These are phyloP conservation scores for Kryptolebias marmoratus DNA, from an alignment of 2,113 vertebrate species.

Conservation along the genomic window DNA sequence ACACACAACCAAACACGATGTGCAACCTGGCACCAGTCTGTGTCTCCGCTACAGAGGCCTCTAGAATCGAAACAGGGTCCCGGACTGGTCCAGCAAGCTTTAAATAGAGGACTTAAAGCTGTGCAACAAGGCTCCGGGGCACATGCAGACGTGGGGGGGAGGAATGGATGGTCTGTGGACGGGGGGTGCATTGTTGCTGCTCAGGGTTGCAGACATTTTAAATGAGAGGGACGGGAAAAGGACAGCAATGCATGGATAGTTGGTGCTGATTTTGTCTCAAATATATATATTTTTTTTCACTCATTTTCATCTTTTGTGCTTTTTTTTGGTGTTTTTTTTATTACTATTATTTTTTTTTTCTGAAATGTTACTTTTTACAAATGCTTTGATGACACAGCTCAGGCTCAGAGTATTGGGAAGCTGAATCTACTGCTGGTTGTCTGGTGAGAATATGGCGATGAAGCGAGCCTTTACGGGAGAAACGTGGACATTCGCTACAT, in stretches of 20 bases:
- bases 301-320: constrained; percentile 55
- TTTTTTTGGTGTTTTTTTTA: constrained; percentile 47
- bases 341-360: constrained; percentile 13
- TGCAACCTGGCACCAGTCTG: constrained; percentile 17
- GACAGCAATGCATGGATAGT: constrained; percentile 74
- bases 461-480: constrained; percentile 66
- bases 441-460: constrained; percentile 70
- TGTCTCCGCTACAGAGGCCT: constrained; percentile 50
- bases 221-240: constrained; percentile 50
- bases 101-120: constrained; percentile 78
- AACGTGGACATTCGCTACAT: constrained; percentile 60
- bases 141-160: constrained; percentile 80
- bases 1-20: constrained; percentile 5
- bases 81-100: constrained; percentile 77
- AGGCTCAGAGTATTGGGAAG: constrained; percentile 73
- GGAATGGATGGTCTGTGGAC: constrained; percentile 32
- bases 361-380: constrained; percentile 65
- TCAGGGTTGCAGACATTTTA: constrained; percentile 84
- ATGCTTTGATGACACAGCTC: constrained; percentile 57
- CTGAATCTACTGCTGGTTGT: constrained; percentile 86
- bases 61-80: constrained; percentile 62
- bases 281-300: constrained; percentile 41
- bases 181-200: constrained; percentile 51
- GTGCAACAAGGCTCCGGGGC: constrained; percentile 82
- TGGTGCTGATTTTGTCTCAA: constrained; percentile 56